Evolutionary conservation across 2,113 vertebrate species (phyloP), one percentile per base, ranked within the genome.

Genomic region (Macaca mulatta): DNA sequence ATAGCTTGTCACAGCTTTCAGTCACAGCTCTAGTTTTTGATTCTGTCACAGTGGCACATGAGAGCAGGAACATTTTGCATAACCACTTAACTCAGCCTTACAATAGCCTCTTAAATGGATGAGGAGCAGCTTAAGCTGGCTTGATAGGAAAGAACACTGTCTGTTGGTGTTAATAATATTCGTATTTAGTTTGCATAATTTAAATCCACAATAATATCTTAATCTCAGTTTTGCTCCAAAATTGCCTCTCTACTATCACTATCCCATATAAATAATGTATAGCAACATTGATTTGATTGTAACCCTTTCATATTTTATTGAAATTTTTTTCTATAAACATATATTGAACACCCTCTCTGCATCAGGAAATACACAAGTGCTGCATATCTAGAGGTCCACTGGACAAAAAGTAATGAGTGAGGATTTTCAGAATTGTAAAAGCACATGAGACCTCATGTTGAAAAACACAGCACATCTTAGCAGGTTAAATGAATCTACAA

Each of bases 1-100:
- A 38, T 30, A 64, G 64, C 97, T 64, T 78, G 79, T 92, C 90
- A 89, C 32, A 92, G 83, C 86, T 95, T 94, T 94, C 75, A 40
- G 0, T 93, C 96, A 30, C 50, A 67, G 61, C 79, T 87, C 57
- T 52, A 7, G 32, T 20, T 92, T 85, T 89, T 75, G 55, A 82
- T 64, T 59, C 84, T 83, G 86, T 61, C 52, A 27, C 43, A 69
- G 91, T 10, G n/a, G 43, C 55, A 18, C 83, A 2, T 27, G 50
- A 67, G 30, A 52, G 55, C n/a, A 69, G 69, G 67, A 85, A 11
- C n/a, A 17, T 55, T 92, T 93, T 94, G 84, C 70, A 55, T 81
- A 75, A 72, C 23, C 50, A 32, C 77, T 75, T 88, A 84, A 48
- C 61, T 87, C 72, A 75, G 1, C 78, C 48, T 94, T 83, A 89